Evolutionary conservation across 2,888 invertebrate species (phyloP), one percentile per base, ranked within the genome.

Genomic region (Eurois occulta): DNA sequence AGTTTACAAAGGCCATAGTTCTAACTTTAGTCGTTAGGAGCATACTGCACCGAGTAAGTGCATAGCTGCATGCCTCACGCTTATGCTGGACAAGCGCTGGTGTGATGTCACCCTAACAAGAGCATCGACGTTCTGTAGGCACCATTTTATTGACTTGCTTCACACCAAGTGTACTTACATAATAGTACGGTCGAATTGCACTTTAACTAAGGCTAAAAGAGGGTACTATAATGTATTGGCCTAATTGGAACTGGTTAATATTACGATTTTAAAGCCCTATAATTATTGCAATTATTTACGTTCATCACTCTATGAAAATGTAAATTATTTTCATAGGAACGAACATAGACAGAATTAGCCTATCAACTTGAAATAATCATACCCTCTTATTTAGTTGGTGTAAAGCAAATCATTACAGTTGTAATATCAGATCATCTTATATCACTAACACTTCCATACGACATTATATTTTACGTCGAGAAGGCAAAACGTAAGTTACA

Each of bases 341-440:
- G 1, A 67, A 64, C 48, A 28, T 10, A 67, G 21, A 43, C 55
- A 77, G n/a, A 46, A 58, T n/a, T 28, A 2, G n/a, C 11, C 13
- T 32, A 28, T 60, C 32, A 69, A 69, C 18, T 60, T 38, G 8
- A 35, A 46, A 60, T 32, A 48, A 62, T 10, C n/a, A 38, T 52
- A 71, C 71, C 35, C 62, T 46, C 32, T 60, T 13, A 28, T 32
- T 72, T 11, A 55, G 66, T 77, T 77, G 81, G 78, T 82, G 80
- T 72, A 72, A 81, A 86, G 81, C 83, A 85, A 86, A 78, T 72
- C 58, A 67, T 60, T 41, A 52, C 75, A 70, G 46, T 77, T 85
- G 65, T 72, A 80, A 75, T 80, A 83, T 85, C 87, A 87, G 86
- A 87, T 88, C 85, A 76, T 74, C 80, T 76, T 70, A 84, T 77